Percentiles rank a stretch among this genome's conserved stretches.
phyloP scores from a whole-genome alignment of 2,113 vertebrate genomes.

The Rhynchopsitta pachyrhyncha region DNA sequence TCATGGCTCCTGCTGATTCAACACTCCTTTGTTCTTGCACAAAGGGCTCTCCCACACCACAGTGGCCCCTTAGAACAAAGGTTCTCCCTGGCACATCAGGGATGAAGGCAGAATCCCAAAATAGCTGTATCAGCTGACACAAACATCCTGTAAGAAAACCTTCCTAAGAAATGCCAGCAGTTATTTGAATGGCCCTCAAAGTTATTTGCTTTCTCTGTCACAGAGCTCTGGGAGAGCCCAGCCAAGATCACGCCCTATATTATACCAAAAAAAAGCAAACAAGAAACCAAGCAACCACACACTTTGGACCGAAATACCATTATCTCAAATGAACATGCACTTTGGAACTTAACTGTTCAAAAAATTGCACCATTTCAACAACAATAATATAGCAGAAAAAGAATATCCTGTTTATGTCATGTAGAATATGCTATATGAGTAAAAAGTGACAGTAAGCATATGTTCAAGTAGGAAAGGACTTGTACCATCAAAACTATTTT shows the following conservation, averaged over 20 bases:
- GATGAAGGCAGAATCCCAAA: neutral
- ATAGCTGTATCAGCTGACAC: neutral
- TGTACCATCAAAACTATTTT: neutral
- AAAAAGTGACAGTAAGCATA: neutral
- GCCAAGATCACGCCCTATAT: neutral
- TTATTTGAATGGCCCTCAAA: neutral
- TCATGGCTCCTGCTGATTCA: neutral
- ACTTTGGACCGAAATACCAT: neutral
- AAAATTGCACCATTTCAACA: neutral
- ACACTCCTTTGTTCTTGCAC: conserved; percentile 41
- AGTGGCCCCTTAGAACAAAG: conserved; percentile 11
- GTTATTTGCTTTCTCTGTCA: neutral
- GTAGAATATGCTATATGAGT: neutral
- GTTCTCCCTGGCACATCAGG: neutral
- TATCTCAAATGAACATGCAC: neutral
- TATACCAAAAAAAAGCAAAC: neutral
- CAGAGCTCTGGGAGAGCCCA: neutral
- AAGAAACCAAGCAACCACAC: neutral
- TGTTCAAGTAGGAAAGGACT: neutral
- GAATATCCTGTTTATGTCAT: neutral
- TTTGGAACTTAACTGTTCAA: neutral
- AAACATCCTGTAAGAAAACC: neutral
- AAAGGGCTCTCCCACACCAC: conserved; percentile 13
- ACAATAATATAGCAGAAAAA: neutral
- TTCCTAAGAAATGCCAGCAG: neutral